phyloP scores from a whole-genome alignment of 2,888 invertebrate species.

The Laspeyria flexula region DNA sequence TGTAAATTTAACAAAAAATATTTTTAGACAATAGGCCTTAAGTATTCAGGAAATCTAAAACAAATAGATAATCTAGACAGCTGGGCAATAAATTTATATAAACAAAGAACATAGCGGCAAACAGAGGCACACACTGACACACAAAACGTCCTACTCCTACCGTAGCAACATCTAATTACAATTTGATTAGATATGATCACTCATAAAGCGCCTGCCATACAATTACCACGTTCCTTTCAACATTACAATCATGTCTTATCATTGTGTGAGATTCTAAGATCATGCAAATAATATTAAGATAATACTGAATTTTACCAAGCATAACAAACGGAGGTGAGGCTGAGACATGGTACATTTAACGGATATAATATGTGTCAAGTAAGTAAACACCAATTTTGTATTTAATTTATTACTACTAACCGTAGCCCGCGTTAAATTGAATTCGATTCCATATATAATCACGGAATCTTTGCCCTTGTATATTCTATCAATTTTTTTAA shows the following conservation, averaged over 20 bases:
- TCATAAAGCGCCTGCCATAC: conserved; percentile 22
- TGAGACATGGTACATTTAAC: conserved; percentile 31
- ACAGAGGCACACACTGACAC: conserved; percentile 8
- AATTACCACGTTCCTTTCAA: conserved; percentile 31
- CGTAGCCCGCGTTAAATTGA: no score
- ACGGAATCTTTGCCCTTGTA: no score
- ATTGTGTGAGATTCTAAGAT: conserved; percentile 14
- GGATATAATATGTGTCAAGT: conserved; percentile 37
- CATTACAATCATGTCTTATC: conserved; percentile 34
- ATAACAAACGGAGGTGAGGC: conserved; percentile 2
- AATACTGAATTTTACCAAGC: conserved; percentile 23
- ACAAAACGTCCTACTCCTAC: conserved; percentile 6
- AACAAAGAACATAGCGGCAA: not conserved
- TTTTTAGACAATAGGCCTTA: no score
- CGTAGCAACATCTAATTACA: conserved; percentile 44
- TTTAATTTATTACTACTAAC: no score
- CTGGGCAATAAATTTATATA: no score
- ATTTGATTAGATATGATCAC: conserved; percentile 58
- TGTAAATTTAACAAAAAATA: no score
- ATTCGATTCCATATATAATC: no score
- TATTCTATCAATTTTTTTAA: no score
- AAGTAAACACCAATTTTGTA: conserved; percentile 13
- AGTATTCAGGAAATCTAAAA: no score
- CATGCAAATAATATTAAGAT: conserved; percentile 20
- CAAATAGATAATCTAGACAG: not conserved